Conservation (phyloP, 2,113 vertebrate genomes). For the Microtus richardsoni region DNA sequence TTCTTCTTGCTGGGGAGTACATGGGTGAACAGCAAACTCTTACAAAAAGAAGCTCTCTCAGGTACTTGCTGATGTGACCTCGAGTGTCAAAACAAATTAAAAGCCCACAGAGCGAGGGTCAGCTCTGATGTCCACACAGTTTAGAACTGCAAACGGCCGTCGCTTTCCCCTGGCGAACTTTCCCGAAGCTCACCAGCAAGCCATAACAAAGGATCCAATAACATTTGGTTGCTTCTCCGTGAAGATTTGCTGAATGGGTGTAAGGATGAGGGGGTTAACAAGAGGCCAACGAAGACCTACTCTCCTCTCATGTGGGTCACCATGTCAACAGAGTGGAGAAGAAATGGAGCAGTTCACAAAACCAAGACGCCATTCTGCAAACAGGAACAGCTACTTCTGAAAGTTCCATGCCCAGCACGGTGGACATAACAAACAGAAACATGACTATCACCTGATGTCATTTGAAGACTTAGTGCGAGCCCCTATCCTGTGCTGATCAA, state of each 20-base stretch:
- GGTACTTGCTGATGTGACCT: slow-evolving; percentile 56
- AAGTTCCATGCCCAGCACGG: background rate
- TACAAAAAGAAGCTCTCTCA: slow-evolving; percentile 56
- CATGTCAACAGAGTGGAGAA: background rate
- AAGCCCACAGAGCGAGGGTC: slow-evolving; percentile 64
- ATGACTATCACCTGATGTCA: background rate
- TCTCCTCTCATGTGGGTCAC: background rate
- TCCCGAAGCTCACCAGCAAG: slow-evolving; percentile 63
- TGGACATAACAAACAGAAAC: background rate
- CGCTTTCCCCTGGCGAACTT: slow-evolving; percentile 61
- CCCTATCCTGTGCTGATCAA: background rate
- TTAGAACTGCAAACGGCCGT: slow-evolving; percentile 66
- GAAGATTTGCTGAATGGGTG: slow-evolving; percentile 48
- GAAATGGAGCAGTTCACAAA: background rate
- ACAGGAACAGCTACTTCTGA: background rate
- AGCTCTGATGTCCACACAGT: slow-evolving; percentile 67
- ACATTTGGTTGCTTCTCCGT: slow-evolving; percentile 46
- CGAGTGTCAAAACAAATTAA: slow-evolving; percentile 70
- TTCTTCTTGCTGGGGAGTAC: slow-evolving; percentile 26
- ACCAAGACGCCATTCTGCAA: background rate
- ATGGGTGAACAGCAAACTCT: slow-evolving; percentile 63
- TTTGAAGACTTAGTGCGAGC: background rate
- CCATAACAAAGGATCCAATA: slow-evolving; percentile 65
- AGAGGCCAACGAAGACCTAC: background rate
- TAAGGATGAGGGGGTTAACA: slow-evolving; percentile 43